Evolutionary conservation across 2,888 invertebrate species (phyloP).

Genomic region (Scaeva pyrastri): DNA sequence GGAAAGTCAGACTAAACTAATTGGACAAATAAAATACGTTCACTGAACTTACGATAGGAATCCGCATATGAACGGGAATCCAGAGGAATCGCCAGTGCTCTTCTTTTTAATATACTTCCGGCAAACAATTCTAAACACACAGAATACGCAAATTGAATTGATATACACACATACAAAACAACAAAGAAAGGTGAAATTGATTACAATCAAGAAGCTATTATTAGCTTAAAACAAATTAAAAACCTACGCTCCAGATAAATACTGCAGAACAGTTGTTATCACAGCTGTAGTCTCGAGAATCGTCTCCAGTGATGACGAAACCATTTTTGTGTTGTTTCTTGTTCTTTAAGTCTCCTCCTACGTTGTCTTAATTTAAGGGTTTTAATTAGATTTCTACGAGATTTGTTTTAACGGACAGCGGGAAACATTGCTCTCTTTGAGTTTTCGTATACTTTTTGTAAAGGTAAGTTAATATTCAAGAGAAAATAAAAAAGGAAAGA

Average conservation of each 20-base stretch:
- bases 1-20: too few relatives aligned
- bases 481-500: slow-evolving; percentile 38
- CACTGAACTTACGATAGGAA: slow-evolving; percentile 88
- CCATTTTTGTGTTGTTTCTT: slow-evolving; percentile 51
- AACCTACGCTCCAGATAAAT: slow-evolving; percentile 93
- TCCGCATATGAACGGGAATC: slow-evolving; percentile 91
- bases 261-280: slow-evolving; percentile 91
- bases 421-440: slow-evolving; percentile 5
- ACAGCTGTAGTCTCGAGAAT: slow-evolving; percentile 86
- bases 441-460: background rate
- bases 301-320: slow-evolving; percentile 78
- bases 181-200: background rate
- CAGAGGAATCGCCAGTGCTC: slow-evolving; percentile 90
- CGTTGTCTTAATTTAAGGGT: background rate
- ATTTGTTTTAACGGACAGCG: background rate
- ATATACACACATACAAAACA: background rate
- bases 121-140: slow-evolving; percentile 89
- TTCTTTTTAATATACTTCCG: slow-evolving; percentile 89
- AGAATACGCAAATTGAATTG: slow-evolving; percentile 9
- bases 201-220: background rate
- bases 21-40: background rate
- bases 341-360: background rate
- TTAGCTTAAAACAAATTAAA: background rate
- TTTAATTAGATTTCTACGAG: slow-evolving; percentile 16
- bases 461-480: slow-evolving; percentile 21